Evolutionary conservation across 1,140 invertebrate species (phyloP).

Genomic region (Lordiphosa mommai): DNA sequence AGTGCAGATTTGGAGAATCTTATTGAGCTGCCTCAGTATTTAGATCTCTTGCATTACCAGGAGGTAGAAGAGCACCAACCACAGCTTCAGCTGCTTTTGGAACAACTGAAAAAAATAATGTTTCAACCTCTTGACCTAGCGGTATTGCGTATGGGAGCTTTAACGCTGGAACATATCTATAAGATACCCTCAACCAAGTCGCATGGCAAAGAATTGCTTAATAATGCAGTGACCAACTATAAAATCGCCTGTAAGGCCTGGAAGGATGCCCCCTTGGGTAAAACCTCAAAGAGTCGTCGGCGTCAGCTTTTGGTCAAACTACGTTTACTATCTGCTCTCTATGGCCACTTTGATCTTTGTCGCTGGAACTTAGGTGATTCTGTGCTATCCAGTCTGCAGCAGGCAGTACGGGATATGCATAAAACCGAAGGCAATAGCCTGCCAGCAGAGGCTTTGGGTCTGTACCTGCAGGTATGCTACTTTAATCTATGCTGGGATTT

Average conservation of each 20-base stretch:
- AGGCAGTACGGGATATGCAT: background rate
- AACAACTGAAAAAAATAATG: conserved; percentile 20
- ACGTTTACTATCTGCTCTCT: conserved; percentile 18
- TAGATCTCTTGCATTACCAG: background rate
- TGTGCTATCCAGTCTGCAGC: conserved; percentile 9
- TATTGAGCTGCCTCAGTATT: conserved; percentile 27
- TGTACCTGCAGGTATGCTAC: conserved; percentile 27
- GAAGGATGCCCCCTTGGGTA: background rate
- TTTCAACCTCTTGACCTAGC: background rate
- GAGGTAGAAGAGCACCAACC: fast-evolving
- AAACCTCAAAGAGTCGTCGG: background rate
- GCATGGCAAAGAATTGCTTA: conserved; percentile 13
- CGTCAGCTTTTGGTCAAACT: conserved; percentile 10
- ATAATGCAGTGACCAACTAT: conserved; percentile 30
- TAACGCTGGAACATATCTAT: conserved; percentile 20
- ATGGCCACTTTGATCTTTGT: conserved; percentile 29
- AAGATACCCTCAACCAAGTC: background rate
- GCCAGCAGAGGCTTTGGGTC: background rate
- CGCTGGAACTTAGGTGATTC: conserved; percentile 9
- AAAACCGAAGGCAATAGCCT: background rate
- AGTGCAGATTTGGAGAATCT: conserved; percentile 20
- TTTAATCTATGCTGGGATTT: conserved; percentile 31
- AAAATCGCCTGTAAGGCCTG: conserved; percentile 6
- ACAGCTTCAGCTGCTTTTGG: conserved; percentile 1
- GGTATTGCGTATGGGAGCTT: conserved; percentile 21